A percentile compares a stretch with the other conserved stretches of the same genome.
phyloP scores from a whole-genome alignment of 2,888 invertebrate genomes.

The Amiota minor region DNA sequence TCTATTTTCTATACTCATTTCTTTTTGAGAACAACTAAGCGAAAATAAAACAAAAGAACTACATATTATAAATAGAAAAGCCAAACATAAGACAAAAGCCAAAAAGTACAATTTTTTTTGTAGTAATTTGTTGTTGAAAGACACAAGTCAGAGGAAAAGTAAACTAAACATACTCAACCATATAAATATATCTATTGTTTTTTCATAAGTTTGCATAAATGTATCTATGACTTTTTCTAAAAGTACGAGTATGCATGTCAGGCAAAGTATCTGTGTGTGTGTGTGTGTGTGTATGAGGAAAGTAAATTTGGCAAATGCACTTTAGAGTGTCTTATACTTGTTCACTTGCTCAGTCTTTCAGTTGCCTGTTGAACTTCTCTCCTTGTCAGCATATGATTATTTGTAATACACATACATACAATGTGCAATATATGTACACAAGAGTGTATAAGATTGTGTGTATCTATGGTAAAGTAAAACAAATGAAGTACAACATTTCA shows the following conservation, averaged over 20 bases:
- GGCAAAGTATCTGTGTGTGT: background rate
- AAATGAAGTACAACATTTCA: conserved; percentile 13
- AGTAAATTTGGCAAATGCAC: conserved; percentile 27
- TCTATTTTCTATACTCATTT: too few species aligned
- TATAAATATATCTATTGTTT: conserved; percentile 1
- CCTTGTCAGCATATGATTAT: background rate
- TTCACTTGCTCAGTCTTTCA: background rate
- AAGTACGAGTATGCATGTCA: too few species aligned
- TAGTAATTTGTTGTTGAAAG: background rate
- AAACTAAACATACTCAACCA: background rate
- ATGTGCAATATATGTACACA: too few species aligned
- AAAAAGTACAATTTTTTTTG: conserved; percentile 9
- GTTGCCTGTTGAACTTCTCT: conserved; percentile 16
- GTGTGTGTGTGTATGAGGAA: background rate
- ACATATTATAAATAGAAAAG: conserved; percentile 9
- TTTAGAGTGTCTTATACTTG: background rate
- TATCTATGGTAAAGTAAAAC: conserved; percentile 1
- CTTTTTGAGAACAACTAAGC: background rate
- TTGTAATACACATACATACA: background rate
- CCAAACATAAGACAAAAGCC: conserved; percentile 23
- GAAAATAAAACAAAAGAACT: background rate
- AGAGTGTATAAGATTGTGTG: background rate
- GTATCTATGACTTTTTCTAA: background rate
- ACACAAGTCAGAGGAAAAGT: background rate
- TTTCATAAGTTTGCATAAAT: conserved; percentile 1